Base-by-base conservation (phyloP, 2,797 vertebrate species). In the Smutsia temminckii region DNA sequence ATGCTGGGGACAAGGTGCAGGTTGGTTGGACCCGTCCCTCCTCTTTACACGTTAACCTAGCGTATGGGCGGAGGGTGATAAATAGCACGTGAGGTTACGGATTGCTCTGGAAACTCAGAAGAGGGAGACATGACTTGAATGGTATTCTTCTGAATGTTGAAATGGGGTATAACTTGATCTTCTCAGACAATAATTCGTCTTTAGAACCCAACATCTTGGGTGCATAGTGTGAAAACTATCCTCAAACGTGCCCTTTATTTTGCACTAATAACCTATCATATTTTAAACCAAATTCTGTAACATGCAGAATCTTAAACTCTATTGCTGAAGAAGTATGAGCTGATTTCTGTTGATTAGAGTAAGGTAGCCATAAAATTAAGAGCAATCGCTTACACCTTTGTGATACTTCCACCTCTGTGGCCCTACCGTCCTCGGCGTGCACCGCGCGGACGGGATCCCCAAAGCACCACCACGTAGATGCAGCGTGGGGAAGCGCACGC, bases 311-410 rank as follows among this genome's bases (percentile, higher is more conserved):
- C 80, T 89, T 85, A 96, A 94, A 92, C 81, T 77, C 95, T 96
- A 17, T 89, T 92, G 75, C 84, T 93, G 84, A 96, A 95, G 85
- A 84, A 68, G 20, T 66, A 75, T 72, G 74, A 5, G 25, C 75
- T 91, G 93, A 94, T 94, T 87, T 96, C 69, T 96, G 89, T 89
- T 94, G 95, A 96, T 95, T 89, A 89, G 59, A 96, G 37, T 85
- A 91, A 89, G 34, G 57, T 53, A 57, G 87, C 81, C 81, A 29
- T 80, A 72, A 85, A 96, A 94, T 86, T 96, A 95, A 96, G 96
- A 96, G 87, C 85, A 93, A 94, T 93, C 87, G 89, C 55, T 81
- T 85, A 78, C 79, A 55, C 49, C 71, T 95, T 84, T 94, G 57
- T 80, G 87, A 53, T 53, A 78, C 42, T 57, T 57, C 10, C 46